Conservation (phyloP, 2,113 vertebrate species). For the Crypturellus undulatus region DNA sequence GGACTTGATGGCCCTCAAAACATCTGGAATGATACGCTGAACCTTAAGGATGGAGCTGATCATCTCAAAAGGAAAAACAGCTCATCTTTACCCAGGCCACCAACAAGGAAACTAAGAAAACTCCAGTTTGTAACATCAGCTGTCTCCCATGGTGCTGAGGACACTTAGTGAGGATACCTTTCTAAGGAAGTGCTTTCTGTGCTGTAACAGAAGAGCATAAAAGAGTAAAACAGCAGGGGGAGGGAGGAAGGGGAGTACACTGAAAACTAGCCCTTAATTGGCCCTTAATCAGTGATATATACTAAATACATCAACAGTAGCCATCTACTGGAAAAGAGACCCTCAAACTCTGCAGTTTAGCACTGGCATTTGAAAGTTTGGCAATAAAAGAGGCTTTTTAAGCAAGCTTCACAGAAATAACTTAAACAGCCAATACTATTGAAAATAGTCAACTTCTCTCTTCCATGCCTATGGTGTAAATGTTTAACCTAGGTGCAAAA, state of each 20-base stretch:
- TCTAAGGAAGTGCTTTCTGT: background rate
- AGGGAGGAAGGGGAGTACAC: background rate
- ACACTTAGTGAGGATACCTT: background rate
- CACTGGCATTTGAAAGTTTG: background rate
- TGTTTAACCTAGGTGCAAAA: fast-evolving
- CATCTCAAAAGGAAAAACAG: background rate
- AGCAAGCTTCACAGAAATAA: background rate
- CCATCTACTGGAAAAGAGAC: background rate
- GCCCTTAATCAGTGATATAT: background rate
- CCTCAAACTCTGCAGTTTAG: background rate
- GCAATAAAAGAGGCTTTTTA: background rate
- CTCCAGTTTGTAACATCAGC: background rate
- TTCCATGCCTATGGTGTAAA: background rate
- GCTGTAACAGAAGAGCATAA: background rate
- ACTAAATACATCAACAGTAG: background rate
- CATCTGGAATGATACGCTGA: fast-evolving
- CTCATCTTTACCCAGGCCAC: fast-evolving
- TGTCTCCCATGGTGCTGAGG: background rate
- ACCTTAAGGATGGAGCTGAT: fast-evolving
- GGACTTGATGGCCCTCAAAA: background rate
- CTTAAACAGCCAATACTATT: background rate
- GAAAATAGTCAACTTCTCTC: background rate
- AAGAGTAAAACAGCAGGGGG: background rate
- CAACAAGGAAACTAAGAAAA: background rate
- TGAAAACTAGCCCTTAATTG: background rate